A percentile compares a stretch with the other conserved stretches of the same genome.
Evolutionary conservation across 2,113 vertebrate species (phyloP).

Genomic region (Megaleporinus macrocephalus): DNA sequence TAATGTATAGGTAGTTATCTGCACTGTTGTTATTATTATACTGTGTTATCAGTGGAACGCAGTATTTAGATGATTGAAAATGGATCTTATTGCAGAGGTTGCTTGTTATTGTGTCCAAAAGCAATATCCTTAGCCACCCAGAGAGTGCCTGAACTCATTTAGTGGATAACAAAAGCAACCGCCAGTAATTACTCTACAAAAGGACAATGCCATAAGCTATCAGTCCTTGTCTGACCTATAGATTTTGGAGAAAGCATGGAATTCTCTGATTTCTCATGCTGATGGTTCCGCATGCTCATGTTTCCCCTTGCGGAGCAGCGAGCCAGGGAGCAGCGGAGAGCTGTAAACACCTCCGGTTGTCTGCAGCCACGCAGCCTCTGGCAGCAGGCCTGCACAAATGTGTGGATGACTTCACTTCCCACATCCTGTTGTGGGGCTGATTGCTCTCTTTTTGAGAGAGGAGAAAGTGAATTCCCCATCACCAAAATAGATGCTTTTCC

Average conservation of each 20-base stretch:
- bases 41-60: background rate
- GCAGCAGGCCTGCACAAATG: slow-evolving; percentile 64
- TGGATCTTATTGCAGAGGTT: background rate
- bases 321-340: slow-evolving; percentile 6
- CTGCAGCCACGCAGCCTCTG: slow-evolving; percentile 43
- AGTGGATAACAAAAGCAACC: background rate
- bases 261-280: slow-evolving; percentile 6
- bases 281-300: background rate
- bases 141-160: background rate
- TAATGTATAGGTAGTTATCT: no score
- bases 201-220: background rate
- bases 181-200: background rate
- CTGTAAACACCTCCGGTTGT: slow-evolving; percentile 30
- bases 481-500: slow-evolving; percentile 58
- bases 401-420: slow-evolving; percentile 79
- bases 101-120: background rate
- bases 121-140: background rate
- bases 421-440: slow-evolving; percentile 77
- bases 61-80: background rate
- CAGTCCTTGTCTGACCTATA: background rate
- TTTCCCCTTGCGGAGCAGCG: slow-evolving; percentile 33
- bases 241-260: background rate
- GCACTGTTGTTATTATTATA: no score
- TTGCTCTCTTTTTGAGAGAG: slow-evolving; percentile 72
- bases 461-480: slow-evolving; percentile 66